These are phyloP conservation scores for Myotis brandtii DNA, from an alignment of 2,113 vertebrate genomes.

Conservation along the genomic window DNA sequence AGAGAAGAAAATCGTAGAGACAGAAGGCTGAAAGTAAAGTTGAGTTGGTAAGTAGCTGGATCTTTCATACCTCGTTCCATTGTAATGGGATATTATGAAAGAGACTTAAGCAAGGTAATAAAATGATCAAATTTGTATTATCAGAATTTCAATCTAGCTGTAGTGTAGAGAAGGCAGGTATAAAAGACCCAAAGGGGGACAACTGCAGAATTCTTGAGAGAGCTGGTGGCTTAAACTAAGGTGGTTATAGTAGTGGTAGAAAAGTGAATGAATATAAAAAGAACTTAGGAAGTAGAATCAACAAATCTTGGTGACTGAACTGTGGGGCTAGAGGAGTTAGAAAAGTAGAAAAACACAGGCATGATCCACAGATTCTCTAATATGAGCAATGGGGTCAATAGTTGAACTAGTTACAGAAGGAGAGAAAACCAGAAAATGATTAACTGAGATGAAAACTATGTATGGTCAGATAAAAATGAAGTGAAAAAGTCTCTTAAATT, in stretches of 20 bases:
- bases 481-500: neutral
- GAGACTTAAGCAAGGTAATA: neutral
- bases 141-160: neutral
- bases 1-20: neutral
- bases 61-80: neutral
- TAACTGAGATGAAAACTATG: neutral
- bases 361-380: neutral
- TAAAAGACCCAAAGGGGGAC: neutral
- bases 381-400: neutral
- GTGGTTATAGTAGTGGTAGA: neutral
- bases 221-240: neutral
- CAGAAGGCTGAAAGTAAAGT: neutral
- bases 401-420: neutral
- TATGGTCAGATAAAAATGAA: neutral
- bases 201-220: neutral
- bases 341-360: neutral
- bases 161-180: neutral
- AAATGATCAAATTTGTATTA: neutral
- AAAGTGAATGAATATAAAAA: neutral
- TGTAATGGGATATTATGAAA: neutral
- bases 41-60: neutral
- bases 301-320: neutral
- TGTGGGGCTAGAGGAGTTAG: neutral
- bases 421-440: neutral
- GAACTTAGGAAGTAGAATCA: neutral